phyloP scores from a whole-genome alignment of 2,113 vertebrate species.

The Rana temporaria region DNA sequence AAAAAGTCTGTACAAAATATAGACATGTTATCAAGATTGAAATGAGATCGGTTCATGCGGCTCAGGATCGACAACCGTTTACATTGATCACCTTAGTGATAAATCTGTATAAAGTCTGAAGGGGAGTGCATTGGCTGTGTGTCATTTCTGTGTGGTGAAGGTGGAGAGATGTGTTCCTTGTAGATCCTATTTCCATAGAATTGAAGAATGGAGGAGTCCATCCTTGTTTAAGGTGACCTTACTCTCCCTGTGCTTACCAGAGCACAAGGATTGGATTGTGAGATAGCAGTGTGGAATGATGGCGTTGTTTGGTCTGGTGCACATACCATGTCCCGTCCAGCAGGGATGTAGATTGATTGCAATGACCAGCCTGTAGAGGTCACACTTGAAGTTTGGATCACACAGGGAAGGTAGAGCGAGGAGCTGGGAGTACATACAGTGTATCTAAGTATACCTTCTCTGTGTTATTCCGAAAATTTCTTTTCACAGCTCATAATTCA shows the following conservation, averaged over 20 bases:
- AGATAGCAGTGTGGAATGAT: neutral
- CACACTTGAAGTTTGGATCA: constrained; percentile 74
- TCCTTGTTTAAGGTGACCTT: constrained; percentile 35
- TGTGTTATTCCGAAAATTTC: neutral
- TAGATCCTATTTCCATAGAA: neutral
- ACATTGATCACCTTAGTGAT: neutral
- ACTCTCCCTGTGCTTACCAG: neutral
- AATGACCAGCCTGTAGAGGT: constrained; percentile 77
- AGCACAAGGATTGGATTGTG: constrained; percentile 12
- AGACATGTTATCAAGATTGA: neutral
- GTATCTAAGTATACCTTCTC: neutral
- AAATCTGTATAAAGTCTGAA: neutral
- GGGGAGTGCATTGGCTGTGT: neutral
- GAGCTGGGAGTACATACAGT: neutral
- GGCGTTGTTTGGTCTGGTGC: constrained; percentile 1
- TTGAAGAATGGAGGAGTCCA: constrained; percentile 6
- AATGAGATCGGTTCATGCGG: neutral
- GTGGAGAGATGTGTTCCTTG: neutral
- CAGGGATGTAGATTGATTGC: constrained; percentile 59
- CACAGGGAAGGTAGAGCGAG: neutral
- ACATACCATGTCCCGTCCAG: neutral
- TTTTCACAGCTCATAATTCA: too few species aligned
- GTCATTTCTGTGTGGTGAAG: neutral
- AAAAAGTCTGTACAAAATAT: neutral
- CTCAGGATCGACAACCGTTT: neutral